phyloP scores from a whole-genome alignment of 1,140 invertebrate species.

The Papilio dardanus region DNA sequence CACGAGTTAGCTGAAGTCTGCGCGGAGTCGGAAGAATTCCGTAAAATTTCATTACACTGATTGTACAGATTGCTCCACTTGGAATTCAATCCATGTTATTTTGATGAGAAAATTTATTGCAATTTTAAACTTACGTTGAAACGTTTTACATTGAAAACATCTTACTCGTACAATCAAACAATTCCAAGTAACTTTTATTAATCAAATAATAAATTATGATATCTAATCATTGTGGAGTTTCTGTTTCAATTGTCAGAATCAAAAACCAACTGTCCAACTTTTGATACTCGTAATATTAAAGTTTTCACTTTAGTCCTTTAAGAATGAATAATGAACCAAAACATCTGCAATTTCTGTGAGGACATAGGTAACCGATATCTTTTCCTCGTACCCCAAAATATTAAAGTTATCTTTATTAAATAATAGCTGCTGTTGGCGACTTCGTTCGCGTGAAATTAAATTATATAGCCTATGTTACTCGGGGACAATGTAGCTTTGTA shows the following conservation, averaged over 20 bases:
- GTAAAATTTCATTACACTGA: constrained; percentile 1
- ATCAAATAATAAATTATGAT: neutral
- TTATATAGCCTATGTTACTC: too few species aligned
- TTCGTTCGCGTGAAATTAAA: too few species aligned
- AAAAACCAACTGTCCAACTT: neutral
- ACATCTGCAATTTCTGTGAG: too few species aligned
- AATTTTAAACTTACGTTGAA: neutral
- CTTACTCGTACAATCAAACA: neutral
- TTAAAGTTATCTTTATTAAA: too few species aligned
- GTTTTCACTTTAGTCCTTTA: too few species aligned
- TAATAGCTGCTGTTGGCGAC: too few species aligned
- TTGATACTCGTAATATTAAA: neutral
- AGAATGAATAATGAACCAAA: too few species aligned
- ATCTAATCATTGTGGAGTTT: neutral
- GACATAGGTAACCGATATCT: too few species aligned
- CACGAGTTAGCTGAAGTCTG: constrained; percentile 5
- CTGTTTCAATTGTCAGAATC: neutral
- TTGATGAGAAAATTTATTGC: neutral
- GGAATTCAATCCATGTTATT: neutral
- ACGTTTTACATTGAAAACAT: neutral
- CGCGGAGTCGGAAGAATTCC: constrained; percentile 13
- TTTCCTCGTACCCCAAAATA: too few species aligned
- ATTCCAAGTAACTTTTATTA: neutral
- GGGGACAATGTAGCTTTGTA: too few species aligned
- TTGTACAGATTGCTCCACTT: constrained; percentile 11